phyloP scores from a whole-genome alignment of 2,113 vertebrate species.

The Pseudorhombus dupliciocellatus region DNA sequence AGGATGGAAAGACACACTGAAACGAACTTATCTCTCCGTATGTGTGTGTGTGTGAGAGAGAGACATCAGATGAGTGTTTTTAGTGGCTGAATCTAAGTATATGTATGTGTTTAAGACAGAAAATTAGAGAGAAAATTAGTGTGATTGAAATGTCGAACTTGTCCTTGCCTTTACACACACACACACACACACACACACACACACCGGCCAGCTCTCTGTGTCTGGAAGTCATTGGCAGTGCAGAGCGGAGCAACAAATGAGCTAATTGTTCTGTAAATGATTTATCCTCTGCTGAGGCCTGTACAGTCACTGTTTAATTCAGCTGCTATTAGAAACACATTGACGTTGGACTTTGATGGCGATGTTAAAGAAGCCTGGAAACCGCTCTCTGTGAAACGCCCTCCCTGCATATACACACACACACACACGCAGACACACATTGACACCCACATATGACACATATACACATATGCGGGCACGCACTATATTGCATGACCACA shows the following conservation, averaged over 20 bases:
- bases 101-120: neutral
- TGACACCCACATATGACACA: slow-evolving; percentile 28
- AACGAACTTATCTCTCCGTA: slow-evolving; percentile 43
- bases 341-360: slow-evolving; percentile 74
- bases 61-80: neutral
- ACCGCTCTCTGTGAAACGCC: slow-evolving; percentile 72
- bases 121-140: neutral
- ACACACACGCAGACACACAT: slow-evolving; percentile 35
- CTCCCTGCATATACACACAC: slow-evolving; percentile 51
- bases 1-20: slow-evolving; percentile 50
- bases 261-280: slow-evolving; percentile 82
- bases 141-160: slow-evolving; percentile 29
- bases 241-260: slow-evolving; percentile 78
- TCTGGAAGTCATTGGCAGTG: slow-evolving; percentile 77
- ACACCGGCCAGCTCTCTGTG: slow-evolving; percentile 45
- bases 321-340: slow-evolving; percentile 80
- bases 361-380: slow-evolving; percentile 75
- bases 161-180: neutral
- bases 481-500: slow-evolving; percentile 1
- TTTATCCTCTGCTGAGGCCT: slow-evolving; percentile 77
- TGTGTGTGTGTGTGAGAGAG: slow-evolving; percentile 7
- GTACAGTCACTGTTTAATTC: slow-evolving; percentile 77
- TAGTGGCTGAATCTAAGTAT: neutral
- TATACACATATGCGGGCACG: slow-evolving; percentile 22
- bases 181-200: slow-evolving; percentile 6